Percentiles rank a stretch among this genome's conserved stretches.
Conservation (phyloP, 2,888 invertebrate genomes). For the Thymelicus lineola region DNA sequence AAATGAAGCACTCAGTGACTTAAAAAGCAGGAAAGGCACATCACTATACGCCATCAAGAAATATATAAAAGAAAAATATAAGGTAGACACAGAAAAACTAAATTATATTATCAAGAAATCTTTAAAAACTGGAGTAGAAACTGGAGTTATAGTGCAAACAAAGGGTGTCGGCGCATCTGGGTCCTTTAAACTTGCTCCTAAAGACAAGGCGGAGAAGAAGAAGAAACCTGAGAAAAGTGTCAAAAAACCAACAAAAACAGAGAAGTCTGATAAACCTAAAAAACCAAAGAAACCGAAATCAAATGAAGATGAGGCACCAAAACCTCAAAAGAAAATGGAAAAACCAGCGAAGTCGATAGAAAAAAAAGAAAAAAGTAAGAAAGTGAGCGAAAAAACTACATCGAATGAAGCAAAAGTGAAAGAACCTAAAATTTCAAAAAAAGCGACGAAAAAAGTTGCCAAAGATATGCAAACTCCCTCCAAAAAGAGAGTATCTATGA, state of each 20-base stretch:
- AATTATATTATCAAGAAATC: slow-evolving; percentile 67
- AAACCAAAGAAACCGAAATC: slow-evolving; percentile 34
- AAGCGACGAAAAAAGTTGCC: slow-evolving; percentile 38
- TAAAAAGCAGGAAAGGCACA: slow-evolving; percentile 68
- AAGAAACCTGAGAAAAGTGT: slow-evolving; percentile 43
- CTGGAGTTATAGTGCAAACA: slow-evolving; percentile 63
- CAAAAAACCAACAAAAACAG: slow-evolving; percentile 29
- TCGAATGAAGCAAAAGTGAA: slow-evolving; percentile 39
- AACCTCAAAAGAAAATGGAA: slow-evolving; percentile 40
- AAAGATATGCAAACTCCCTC: slow-evolving; percentile 53
- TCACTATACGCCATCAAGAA: slow-evolving; percentile 75
- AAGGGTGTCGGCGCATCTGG: slow-evolving; percentile 72
- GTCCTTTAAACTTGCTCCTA: slow-evolving; percentile 65
- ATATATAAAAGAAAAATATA: slow-evolving; percentile 60
- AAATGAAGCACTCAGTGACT: slow-evolving; percentile 57
- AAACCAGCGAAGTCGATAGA: slow-evolving; percentile 36
- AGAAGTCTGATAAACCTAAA: slow-evolving; percentile 37
- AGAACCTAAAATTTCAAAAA: slow-evolving; percentile 33
- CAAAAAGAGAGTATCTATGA: slow-evolving; percentile 58
- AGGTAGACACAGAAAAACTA: slow-evolving; percentile 60
- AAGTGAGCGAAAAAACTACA: slow-evolving; percentile 38
- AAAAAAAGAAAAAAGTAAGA: slow-evolving; percentile 41
- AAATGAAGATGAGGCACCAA: slow-evolving; percentile 36
- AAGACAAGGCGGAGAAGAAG: slow-evolving; percentile 52
- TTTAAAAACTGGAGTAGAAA: slow-evolving; percentile 64